A percentile compares a stretch with the other conserved stretches of the same genome.
These are phyloP conservation scores for Pomacea canaliculata DNA, from an alignment of 2,888 invertebrate genomes.

Conservation along the genomic window DNA sequence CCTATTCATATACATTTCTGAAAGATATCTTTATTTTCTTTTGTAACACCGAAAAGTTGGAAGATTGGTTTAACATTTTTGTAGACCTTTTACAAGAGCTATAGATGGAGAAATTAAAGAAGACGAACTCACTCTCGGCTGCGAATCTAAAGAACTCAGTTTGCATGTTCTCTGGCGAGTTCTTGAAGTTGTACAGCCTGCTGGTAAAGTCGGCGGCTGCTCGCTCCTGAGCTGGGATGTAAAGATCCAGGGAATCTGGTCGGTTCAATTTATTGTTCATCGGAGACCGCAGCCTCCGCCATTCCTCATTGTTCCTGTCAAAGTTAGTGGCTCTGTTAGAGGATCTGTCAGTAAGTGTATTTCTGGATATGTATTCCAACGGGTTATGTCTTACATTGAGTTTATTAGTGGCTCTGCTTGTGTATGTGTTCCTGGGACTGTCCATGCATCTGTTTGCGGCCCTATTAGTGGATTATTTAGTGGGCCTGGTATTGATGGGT, in stretches of 20 bases:
- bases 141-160: slow-evolving; percentile 33
- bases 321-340: background rate
- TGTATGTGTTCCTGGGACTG: no score
- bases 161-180: slow-evolving; percentile 11
- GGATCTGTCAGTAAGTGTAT: background rate
- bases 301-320: slow-evolving; percentile 27
- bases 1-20: no score
- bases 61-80: no score
- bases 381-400: background rate
- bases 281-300: slow-evolving; percentile 33
- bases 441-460: no score
- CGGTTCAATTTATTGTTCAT: slow-evolving; percentile 28
- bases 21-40: no score
- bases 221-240: slow-evolving; percentile 32
- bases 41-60: no score
- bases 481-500: no score
- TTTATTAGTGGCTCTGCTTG: background rate
- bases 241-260: slow-evolving; percentile 29
- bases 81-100: no score
- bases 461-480: no score
- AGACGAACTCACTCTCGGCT: slow-evolving; percentile 25
- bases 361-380: background rate
- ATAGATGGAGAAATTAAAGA: no score
- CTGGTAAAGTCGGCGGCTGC: slow-evolving; percentile 33
- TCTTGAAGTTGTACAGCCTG: slow-evolving; percentile 5